phyloP scores from a whole-genome alignment of 1,140 invertebrate genomes.

The Globodera rostochiensis region DNA sequence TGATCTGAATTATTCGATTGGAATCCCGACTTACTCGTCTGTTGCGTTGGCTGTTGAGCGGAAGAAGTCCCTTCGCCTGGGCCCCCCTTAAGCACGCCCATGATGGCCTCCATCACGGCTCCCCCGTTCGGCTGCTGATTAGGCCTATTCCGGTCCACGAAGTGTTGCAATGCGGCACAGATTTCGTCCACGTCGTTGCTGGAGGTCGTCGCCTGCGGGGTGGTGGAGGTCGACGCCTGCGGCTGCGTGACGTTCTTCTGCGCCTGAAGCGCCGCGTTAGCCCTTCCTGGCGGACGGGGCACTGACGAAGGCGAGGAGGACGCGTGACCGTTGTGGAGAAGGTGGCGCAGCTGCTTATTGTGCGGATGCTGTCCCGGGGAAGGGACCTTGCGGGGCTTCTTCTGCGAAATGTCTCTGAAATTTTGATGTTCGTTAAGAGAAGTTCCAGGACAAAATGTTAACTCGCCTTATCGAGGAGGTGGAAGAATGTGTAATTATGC shows the following conservation, averaged over 20 bases:
- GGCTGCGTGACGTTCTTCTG: not conserved
- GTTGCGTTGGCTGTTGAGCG: not conserved
- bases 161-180: conserved; percentile 49
- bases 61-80: not conserved
- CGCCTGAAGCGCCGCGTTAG: not conserved
- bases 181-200: conserved; percentile 42
- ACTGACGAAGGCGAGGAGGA: not conserved
- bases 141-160: conserved; percentile 41
- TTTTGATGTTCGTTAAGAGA: not conserved
- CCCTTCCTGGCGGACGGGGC: not conserved
- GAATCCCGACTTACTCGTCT: not conserved
- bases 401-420: not conserved
- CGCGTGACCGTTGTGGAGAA: not conserved
- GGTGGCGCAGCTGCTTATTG: conserved; percentile 6
- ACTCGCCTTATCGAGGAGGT: not conserved
- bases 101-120: not conserved
- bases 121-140: conserved; percentile 2
- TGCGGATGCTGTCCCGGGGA: not conserved
- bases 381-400: not conserved
- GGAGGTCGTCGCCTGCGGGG: conserved; percentile 36
- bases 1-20: not conserved
- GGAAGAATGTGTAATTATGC: not conserved
- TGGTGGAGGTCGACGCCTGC: not conserved
- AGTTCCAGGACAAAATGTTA: not conserved
- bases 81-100: not conserved